Conservation (phyloP, 2,797 vertebrate species). For the Phrynocephalus guinanensis region DNA sequence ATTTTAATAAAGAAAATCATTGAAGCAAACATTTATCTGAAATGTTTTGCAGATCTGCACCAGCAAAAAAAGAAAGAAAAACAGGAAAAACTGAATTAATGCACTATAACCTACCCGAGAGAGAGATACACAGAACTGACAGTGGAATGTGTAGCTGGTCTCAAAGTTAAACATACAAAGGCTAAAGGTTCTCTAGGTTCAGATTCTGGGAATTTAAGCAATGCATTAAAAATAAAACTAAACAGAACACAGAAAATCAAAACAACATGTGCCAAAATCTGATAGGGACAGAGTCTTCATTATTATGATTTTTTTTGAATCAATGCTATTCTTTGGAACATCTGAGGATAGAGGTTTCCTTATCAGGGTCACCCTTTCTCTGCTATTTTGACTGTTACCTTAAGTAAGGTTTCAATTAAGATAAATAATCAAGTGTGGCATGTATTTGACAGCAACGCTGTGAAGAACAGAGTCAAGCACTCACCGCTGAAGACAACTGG, state of each 20-base stretch:
- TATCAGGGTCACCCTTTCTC: neutral
- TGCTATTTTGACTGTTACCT: neutral
- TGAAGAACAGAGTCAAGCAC: slow-evolving; percentile 11
- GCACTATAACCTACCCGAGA: neutral
- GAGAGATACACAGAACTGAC: neutral
- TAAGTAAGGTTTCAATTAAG: neutral
- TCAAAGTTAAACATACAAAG: neutral
- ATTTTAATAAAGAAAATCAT: neutral
- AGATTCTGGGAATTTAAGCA: neutral
- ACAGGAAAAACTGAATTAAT: neutral
- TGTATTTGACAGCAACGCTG: neutral
- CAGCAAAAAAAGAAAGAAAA: neutral
- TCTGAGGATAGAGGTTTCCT: neutral
- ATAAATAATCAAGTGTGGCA: too few relatives aligned
- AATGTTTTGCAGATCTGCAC: neutral
- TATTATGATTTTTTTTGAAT: neutral
- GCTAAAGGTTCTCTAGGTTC: neutral
- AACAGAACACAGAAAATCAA: neutral
- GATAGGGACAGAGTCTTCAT: neutral
- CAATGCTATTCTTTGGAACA: neutral
- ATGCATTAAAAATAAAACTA: neutral
- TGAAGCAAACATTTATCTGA: neutral
- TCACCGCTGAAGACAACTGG: slow-evolving; percentile 86
- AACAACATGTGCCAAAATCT: neutral
- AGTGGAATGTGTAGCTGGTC: neutral